These are phyloP conservation scores for Eupithecia subumbrata DNA, from an alignment of 2,888 invertebrate species.

Conservation along the genomic window DNA sequence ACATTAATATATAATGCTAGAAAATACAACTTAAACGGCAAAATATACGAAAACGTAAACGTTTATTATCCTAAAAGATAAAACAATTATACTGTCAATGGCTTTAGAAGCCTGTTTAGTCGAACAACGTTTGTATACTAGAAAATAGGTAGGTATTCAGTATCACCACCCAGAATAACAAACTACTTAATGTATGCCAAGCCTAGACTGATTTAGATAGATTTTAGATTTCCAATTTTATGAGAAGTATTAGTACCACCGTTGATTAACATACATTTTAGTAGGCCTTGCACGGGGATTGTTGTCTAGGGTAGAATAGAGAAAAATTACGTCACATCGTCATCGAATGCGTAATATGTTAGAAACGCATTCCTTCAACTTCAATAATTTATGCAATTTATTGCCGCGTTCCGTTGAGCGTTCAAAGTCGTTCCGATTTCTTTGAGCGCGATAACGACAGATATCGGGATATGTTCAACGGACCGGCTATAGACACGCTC, in stretches of 20 bases:
- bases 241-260: background rate
- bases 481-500: too few species aligned
- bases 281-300: too few species aligned
- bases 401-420: too few species aligned
- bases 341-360: too few species aligned
- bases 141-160: background rate
- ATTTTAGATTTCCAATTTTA: background rate
- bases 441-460: too few species aligned
- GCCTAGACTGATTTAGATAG: slow-evolving; percentile 3
- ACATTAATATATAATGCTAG: slow-evolving; percentile 26
- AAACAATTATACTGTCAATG: slow-evolving; percentile 13
- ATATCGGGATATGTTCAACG: too few species aligned
- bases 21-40: slow-evolving; percentile 31
- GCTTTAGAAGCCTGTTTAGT: slow-evolving; percentile 27
- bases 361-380: too few species aligned
- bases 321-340: too few species aligned
- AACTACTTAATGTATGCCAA: slow-evolving; percentile 2
- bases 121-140: background rate
- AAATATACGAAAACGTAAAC: slow-evolving; percentile 25
- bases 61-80: slow-evolving; percentile 23
- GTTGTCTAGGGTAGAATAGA: too few species aligned
- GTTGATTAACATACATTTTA: background rate
- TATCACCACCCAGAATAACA: background rate
- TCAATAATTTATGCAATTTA: too few species aligned
- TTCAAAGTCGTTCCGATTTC: too few species aligned